Base-by-base conservation (phyloP, 2,797 vertebrate genomes). In the Eulemur mongoz region DNA sequence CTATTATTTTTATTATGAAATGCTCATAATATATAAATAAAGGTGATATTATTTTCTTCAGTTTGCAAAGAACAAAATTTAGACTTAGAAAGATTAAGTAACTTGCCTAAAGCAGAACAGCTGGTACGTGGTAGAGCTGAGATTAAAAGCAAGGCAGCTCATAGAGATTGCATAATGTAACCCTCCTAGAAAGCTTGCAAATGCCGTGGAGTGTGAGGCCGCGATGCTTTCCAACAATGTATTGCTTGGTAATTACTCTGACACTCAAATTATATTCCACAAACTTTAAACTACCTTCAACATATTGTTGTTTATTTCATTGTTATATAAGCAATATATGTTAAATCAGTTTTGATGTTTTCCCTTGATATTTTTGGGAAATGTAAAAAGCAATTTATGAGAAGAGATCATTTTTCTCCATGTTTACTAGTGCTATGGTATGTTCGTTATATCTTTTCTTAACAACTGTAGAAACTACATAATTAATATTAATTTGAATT, bases 401-500 rank as follows among this genome's bases (percentile, higher is more conserved):
- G 17, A 40, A 40, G 22, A n/a, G 20, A 14, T 72, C 1, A 0
- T n/a, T 93, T 94, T 91, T 61, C 75, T 91, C 27, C 8, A 23
- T 82, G 52, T 83, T 95, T 94, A 43, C 69, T 48, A 61, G 12
- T 73, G 27, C 30, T 69, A 12, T 35, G 7, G 1, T 61, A 35
- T 80, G 48, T 48, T 59, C 59, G 50, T 54, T 86, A 48, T 67
- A 59, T 85, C 30, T 84, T 92, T 83, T 73, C 61, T 63, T 94
- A 91, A 88, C 63, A 89, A 61, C 54, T 43, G 8, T 79, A 50
- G 15, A 81, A 95, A 79, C 17, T 69, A 48, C 35, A 76, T 90
- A 94, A 94, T 91, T 92, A 80, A 83, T 86, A 97, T 82, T 95
- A 96, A 93, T 73, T 95, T 91, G 43, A 87, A 88, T 84, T 92